These are phyloP conservation scores for Amiota minor DNA, from an alignment of 2,888 invertebrate species.

Conservation along the genomic window DNA sequence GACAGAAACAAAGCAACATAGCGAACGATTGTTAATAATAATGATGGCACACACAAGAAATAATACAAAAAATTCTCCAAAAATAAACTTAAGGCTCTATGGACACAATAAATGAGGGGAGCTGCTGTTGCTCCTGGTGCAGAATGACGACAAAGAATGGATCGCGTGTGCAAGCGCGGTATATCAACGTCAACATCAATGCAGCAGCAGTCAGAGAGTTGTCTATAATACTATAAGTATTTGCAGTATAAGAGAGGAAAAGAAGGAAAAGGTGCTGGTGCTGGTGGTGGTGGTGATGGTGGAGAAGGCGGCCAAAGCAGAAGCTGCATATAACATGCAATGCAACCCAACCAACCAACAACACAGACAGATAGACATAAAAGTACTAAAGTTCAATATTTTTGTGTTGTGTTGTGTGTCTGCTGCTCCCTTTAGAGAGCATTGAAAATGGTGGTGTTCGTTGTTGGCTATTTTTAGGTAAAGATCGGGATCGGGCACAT, in stretches of 20 bases:
- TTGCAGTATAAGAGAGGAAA: too few relatives aligned
- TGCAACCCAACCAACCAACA: constrained; percentile 1
- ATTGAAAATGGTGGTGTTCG: constrained; percentile 26
- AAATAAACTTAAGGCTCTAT: constrained; percentile 47
- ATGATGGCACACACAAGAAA: constrained; percentile 10
- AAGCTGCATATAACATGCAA: constrained; percentile 28
- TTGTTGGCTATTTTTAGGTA: constrained; percentile 25
- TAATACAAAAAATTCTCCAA: constrained; percentile 48
- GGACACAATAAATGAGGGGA: constrained; percentile 38
- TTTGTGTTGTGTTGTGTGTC: constrained; percentile 5
- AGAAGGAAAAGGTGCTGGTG: background rate
- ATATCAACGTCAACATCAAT: constrained; percentile 66
- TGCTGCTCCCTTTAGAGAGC: constrained; percentile 12
- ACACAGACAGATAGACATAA: constrained; percentile 37
- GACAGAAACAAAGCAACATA: constrained; percentile 9
- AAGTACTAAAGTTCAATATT: constrained; percentile 65
- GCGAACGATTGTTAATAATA: constrained; percentile 18
- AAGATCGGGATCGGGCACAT: constrained; percentile 9
- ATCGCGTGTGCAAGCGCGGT: constrained; percentile 63
- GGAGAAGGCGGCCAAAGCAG: constrained; percentile 21
- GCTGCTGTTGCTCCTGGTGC: constrained; percentile 14
- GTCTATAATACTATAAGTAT: background rate
- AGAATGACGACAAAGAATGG: constrained; percentile 33
- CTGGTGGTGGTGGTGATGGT: background rate
- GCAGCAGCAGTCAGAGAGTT: constrained; percentile 9